These are phyloP conservation scores for Alligator mississippiensis DNA, from an alignment of 2,113 vertebrate species.

Conservation along the genomic window DNA sequence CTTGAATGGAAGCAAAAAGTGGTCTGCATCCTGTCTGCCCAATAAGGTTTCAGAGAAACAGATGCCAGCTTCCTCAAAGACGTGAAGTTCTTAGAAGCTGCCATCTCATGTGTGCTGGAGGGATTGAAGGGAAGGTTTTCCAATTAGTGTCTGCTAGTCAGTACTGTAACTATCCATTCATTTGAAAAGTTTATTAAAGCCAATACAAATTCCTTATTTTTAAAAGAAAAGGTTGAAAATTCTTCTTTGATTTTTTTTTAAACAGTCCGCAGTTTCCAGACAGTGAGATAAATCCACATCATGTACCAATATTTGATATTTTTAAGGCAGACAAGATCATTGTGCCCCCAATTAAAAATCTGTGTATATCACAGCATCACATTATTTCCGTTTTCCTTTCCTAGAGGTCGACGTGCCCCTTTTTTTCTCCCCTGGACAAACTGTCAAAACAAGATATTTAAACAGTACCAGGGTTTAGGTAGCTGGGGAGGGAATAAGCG, in stretches of 20 bases:
- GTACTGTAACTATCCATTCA: background rate
- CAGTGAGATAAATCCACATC: conserved; percentile 52
- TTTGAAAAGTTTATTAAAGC: conserved; percentile 38
- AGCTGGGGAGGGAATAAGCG: conserved; percentile 38
- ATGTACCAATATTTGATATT: conserved; percentile 37
- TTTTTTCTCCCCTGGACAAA: background rate
- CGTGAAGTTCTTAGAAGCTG: conserved; percentile 7
- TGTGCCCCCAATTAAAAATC: conserved; percentile 30
- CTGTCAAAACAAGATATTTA: conserved; percentile 37
- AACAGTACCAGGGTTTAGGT: conserved; percentile 24
- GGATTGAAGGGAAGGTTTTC: background rate
- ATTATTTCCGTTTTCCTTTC: background rate
- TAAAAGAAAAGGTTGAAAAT: conserved; percentile 31
- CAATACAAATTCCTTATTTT: background rate
- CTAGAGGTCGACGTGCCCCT: background rate
- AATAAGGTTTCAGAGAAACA: background rate
- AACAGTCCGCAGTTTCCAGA: conserved; percentile 44
- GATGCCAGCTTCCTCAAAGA: conserved; percentile 42
- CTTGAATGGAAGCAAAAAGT: conserved; percentile 1
- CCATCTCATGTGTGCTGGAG: background rate
- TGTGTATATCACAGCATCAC: background rate
- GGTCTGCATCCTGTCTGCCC: conserved; percentile 36
- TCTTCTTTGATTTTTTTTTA: conserved; percentile 26
- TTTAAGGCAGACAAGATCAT: conserved; percentile 49
- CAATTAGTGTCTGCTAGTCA: conserved; percentile 16